Evolutionary conservation across 2,797 vertebrate genomes (phyloP), one percentile per base, ranked within the genome.

Genomic region (Acanthis flammea): DNA sequence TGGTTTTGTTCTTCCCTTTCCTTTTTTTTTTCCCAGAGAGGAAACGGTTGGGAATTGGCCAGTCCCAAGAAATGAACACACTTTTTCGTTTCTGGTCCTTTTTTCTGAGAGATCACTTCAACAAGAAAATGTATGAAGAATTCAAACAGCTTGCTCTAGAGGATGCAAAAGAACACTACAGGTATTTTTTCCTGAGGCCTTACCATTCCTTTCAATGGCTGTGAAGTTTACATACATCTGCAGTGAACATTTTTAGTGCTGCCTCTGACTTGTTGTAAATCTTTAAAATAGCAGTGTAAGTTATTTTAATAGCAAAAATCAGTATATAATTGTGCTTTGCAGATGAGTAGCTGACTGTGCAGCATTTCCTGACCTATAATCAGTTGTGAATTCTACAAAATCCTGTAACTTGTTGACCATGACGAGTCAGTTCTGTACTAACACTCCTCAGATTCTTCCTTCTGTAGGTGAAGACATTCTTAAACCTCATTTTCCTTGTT

Each of bases 1-100:
- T 7, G 12, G 8, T 30, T 53, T 31, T 33, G 10, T 21, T 44
- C 50, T 47, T 42, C 10, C 7, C 6, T 14, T 23, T 47, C 2
- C 8, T 44, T 79, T 74, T 74, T 85, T 75, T n/a, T 39, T 86
- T 58, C 55, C 55, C 95, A 99, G 99, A 99, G 97, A 99, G 99
- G 97, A 99, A 99, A 97, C 98, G 98, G 86, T 97, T 99, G 97
- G 99, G 99, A 91, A 97, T 99, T 81, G 99, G 99, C 70, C 99
- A 98, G 95, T 99, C 99, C 76, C 99, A 99, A 97, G 99, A 99
- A 98, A 99, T 99, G 99, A 99, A 99, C 96, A 99, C 99, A 1
- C 98, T 99, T 73, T 99, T 99, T 97, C 98, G 99, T 95, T 99
- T 99, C 97, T 99, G 99, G 99, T 99, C 99, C 37, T 99, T 99